A percentile compares a stretch with the other conserved stretches of the same genome.
Conservation (phyloP, 2,888 invertebrate species). For the Lithophane leautieri region DNA sequence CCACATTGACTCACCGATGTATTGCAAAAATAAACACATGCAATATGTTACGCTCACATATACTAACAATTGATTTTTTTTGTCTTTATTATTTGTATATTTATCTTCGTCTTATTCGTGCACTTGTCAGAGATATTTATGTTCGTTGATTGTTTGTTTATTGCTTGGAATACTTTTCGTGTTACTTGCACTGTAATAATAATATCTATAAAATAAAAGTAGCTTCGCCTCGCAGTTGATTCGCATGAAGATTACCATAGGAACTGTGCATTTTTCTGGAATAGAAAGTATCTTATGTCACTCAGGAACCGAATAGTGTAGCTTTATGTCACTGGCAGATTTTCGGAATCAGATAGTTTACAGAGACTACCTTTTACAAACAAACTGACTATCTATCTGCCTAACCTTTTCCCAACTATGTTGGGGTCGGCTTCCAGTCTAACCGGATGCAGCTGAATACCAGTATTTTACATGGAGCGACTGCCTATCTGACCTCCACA, state of each 20-base stretch:
- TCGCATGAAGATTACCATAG: background rate
- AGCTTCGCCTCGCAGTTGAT: background rate
- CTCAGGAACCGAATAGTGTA: no score
- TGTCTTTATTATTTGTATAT: constrained; percentile 46
- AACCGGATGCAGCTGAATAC: no score
- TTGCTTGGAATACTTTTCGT: constrained; percentile 21
- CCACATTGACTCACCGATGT: constrained; percentile 75
- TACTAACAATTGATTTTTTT: constrained; percentile 43
- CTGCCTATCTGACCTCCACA: no score
- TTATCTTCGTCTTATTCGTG: constrained; percentile 34
- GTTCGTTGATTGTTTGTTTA: constrained; percentile 33
- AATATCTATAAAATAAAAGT: background rate
- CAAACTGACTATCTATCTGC: no score
- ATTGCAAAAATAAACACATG: constrained; percentile 72
- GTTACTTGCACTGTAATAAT: constrained; percentile 6
- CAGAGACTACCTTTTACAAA: no score
- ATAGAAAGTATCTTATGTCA: no score
- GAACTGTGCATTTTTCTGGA: background rate
- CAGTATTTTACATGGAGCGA: no score
- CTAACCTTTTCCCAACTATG: no score
- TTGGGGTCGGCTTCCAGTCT: no score
- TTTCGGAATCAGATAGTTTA: no score
- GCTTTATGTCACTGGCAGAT: no score
- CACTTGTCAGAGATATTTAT: constrained; percentile 44
- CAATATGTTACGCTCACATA: constrained; percentile 43